These are phyloP conservation scores for Plectrocnemia conspersa DNA, from an alignment of 1,140 invertebrate genomes.

Conservation along the genomic window DNA sequence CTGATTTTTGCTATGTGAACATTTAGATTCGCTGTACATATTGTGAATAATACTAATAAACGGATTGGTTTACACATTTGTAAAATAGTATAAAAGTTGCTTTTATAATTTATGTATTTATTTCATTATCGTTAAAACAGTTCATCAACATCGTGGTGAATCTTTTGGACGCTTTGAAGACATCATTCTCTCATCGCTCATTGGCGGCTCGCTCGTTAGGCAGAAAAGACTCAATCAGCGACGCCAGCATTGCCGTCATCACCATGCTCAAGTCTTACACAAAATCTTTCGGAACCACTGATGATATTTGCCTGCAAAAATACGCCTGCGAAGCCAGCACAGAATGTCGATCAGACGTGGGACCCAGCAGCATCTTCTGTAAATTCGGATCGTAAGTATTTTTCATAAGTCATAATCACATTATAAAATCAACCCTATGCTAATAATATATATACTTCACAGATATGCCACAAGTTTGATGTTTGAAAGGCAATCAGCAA, in stretches of 20 bases:
- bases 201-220: constrained; percentile 74
- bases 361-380: constrained; percentile 81
- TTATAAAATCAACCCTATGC: background rate
- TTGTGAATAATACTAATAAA: background rate
- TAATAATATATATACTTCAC: constrained; percentile 32
- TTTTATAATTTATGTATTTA: background rate
- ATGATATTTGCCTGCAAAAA: constrained; percentile 74
- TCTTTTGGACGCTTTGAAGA: constrained; percentile 82
- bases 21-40: background rate
- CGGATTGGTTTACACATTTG: too few relatives aligned
- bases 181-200: constrained; percentile 85
- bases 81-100: too few relatives aligned
- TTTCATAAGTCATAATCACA: background rate
- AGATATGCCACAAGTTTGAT: constrained; percentile 83
- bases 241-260: constrained; percentile 78
- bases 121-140: constrained; percentile 47
- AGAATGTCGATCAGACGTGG: constrained; percentile 78
- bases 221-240: constrained; percentile 77
- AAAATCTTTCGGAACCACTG: constrained; percentile 71
- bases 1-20: background rate
- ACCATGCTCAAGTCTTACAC: constrained; percentile 86
- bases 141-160: constrained; percentile 89
- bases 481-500: constrained; percentile 67
- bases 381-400: constrained; percentile 85
- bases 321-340: constrained; percentile 84